A percentile compares a stretch with the other conserved stretches of the same genome.
Evolutionary conservation across 2,113 vertebrate species (phyloP).

Genomic region (Alectura lathami): DNA sequence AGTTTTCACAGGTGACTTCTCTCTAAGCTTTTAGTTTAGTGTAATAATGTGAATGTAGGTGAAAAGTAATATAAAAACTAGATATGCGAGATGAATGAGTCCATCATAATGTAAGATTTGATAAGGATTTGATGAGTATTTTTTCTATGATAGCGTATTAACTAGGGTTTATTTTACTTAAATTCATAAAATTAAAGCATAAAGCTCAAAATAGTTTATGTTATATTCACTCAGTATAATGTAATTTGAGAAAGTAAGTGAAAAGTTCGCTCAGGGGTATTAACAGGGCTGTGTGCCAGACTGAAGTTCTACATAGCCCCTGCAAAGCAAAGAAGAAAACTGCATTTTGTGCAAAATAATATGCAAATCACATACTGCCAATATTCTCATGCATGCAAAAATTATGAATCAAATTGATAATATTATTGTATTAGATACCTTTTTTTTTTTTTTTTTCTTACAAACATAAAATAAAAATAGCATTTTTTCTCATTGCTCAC

Average conservation of each 20-base stretch:
- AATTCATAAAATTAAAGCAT: not conserved
- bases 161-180: not conserved
- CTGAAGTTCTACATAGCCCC: not conserved
- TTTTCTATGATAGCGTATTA: not conserved
- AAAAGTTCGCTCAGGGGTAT: not conserved
- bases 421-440: not conserved
- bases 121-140: not conserved
- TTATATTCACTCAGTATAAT: not conserved
- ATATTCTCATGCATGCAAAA: not conserved
- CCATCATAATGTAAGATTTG: not conserved
- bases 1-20: slow-evolving; percentile 50
- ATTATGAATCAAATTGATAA: not conserved
- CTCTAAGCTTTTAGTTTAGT: not conserved
- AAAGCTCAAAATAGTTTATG: not conserved
- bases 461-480: not conserved
- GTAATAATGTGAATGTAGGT: not conserved
- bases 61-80: not conserved
- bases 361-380: not conserved
- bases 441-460: not conserved
- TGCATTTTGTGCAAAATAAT: not conserved
- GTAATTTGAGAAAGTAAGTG: not conserved
- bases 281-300: not conserved
- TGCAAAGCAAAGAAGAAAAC: not conserved
- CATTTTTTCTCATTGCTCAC: not conserved
- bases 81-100: not conserved